Conservation (phyloP, 1,140 invertebrate species). For the Rhopalosiphum padi region DNA sequence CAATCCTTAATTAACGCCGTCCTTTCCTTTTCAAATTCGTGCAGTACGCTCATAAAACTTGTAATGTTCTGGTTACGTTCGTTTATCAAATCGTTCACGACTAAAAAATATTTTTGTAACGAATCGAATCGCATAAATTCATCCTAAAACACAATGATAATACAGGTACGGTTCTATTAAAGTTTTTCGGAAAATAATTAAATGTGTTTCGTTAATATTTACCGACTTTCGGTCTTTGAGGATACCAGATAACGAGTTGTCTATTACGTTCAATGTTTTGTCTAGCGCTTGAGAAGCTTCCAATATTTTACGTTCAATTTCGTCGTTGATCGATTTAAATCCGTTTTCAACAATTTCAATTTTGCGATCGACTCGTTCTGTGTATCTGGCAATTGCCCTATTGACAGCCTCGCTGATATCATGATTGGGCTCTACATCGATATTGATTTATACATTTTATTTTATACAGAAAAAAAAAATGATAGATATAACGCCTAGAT, state of each 20-base stretch:
- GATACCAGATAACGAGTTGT: not conserved
- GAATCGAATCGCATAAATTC: not conserved
- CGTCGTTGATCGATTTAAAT: conserved; percentile 9
- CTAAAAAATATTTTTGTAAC: not conserved
- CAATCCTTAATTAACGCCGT: not conserved
- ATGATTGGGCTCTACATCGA: not conserved
- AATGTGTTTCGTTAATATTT: not conserved
- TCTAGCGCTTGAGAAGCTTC: not conserved
- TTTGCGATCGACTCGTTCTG: not conserved
- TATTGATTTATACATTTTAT: no score
- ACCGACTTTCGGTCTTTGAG: not conserved
- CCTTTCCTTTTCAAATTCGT: conserved; percentile 12
- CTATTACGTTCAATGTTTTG: not conserved
- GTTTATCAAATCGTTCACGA: not conserved
- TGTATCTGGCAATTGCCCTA: not conserved
- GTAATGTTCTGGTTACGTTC: not conserved
- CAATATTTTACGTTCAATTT: not conserved
- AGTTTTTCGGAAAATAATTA: not conserved
- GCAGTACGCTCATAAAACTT: not conserved
- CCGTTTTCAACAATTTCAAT: not conserved
- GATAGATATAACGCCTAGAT: not conserved
- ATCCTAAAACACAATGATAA: not conserved
- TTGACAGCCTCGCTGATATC: not conserved
- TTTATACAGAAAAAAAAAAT: no score
- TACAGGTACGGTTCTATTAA: not conserved